Percentiles rank a stretch among this genome's conserved stretches.
Conservation (phyloP, 2,113 vertebrate species). For the Periophthalmus modestus region DNA sequence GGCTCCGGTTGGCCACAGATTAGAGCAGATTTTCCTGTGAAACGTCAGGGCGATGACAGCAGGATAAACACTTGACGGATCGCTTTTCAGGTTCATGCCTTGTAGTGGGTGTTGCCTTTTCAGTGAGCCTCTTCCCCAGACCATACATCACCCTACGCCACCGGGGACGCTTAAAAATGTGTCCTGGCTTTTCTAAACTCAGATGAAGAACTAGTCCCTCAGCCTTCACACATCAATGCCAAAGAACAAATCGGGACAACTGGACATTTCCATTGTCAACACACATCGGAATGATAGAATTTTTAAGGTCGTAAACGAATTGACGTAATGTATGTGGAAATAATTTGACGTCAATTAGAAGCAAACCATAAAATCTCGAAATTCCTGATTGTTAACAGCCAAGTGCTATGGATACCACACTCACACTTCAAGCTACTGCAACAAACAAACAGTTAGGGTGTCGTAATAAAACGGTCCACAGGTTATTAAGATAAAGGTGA, state of each 20-base stretch:
- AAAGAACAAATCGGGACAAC: background rate
- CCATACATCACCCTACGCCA: slow-evolving; percentile 17
- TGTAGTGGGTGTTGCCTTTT: slow-evolving; percentile 69
- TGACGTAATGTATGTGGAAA: background rate
- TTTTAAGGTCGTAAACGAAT: background rate
- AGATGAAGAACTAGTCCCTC: background rate
- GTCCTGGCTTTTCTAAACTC: background rate
- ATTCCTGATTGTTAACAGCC: background rate
- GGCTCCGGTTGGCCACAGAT: slow-evolving; percentile 19
- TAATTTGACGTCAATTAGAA: background rate
- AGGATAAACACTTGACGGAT: slow-evolving; percentile 63
- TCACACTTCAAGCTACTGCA: background rate
- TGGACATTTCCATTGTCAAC: background rate
- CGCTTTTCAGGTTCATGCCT: slow-evolving; percentile 53
- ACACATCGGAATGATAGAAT: background rate
- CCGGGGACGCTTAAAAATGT: background rate
- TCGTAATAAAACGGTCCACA: background rate
- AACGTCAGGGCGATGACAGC: slow-evolving; percentile 63
- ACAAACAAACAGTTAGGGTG: background rate
- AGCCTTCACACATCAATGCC: background rate
- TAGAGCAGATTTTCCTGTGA: slow-evolving; percentile 16
- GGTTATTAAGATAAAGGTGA: background rate
- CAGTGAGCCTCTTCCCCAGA: slow-evolving; percentile 52
- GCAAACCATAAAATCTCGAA: background rate
- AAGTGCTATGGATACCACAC: background rate